Conservation (phyloP, 2,113 vertebrate genomes). For the Cygnus atratus region DNA sequence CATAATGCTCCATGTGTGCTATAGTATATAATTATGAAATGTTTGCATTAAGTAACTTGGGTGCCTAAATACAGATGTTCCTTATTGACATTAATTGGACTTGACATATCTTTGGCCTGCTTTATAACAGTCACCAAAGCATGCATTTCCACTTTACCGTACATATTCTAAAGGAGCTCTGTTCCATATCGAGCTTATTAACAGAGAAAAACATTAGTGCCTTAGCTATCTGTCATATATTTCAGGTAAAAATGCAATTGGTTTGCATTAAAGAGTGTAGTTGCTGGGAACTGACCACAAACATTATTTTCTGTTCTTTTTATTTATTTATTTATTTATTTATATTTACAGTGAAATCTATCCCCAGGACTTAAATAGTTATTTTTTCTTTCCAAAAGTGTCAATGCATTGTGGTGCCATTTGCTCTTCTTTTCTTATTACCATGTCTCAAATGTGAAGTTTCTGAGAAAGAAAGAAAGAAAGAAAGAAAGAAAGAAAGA, state of each 20-base stretch:
- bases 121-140: constrained; percentile 74
- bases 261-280: constrained; percentile 19
- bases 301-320: constrained; percentile 39
- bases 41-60: constrained; percentile 82
- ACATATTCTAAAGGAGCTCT: constrained; percentile 76
- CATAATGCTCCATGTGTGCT: constrained; percentile 77
- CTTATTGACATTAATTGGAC: constrained; percentile 83
- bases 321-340: neutral
- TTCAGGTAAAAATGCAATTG: constrained; percentile 71
- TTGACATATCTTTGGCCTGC: constrained; percentile 84
- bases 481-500: too few species aligned
- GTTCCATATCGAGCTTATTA: constrained; percentile 75
- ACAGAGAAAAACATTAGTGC: constrained; percentile 59
- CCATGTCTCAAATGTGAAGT: neutral
- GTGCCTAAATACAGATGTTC: constrained; percentile 86
- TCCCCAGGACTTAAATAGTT: neutral
- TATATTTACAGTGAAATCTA: constrained; percentile 49
- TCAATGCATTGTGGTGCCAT: constrained; percentile 7
- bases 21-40: constrained; percentile 82
- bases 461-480: neutral
- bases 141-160: constrained; percentile 67
- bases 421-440: neutral
- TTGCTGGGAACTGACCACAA: constrained; percentile 26
- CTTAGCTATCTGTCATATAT: constrained; percentile 66
- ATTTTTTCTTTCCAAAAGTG: neutral